phyloP scores from a whole-genome alignment of 2,113 vertebrate genomes.

The Euleptes europaea region DNA sequence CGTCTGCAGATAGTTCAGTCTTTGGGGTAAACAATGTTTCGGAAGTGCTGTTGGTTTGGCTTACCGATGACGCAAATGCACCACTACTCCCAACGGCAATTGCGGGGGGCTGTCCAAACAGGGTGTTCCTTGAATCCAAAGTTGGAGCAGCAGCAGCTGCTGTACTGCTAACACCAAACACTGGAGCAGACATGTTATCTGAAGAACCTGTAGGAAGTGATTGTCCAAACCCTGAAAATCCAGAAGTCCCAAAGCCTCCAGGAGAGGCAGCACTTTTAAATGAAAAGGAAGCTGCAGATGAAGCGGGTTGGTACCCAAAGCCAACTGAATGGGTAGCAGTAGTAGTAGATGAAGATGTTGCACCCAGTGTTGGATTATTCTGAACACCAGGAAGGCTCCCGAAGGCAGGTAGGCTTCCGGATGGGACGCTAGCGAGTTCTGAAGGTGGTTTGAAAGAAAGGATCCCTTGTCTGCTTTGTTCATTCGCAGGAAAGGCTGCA shows the following conservation, averaged over 20 bases:
- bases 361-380: slow-evolving; percentile 54
- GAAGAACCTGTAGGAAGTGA: slow-evolving; percentile 47
- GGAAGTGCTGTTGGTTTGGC: background rate
- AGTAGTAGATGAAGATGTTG: background rate
- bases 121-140: slow-evolving; percentile 22
- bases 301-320: slow-evolving; percentile 40
- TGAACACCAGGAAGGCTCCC: slow-evolving; percentile 20
- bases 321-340: slow-evolving; percentile 27
- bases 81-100: slow-evolving; percentile 28
- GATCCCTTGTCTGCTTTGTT: slow-evolving; percentile 40
- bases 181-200: background rate
- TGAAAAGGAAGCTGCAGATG: slow-evolving; percentile 72
- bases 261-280: slow-evolving; percentile 64
- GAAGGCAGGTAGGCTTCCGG: slow-evolving; percentile 63
- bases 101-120: slow-evolving; percentile 50
- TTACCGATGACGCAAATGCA: background rate
- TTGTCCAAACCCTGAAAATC: slow-evolving; percentile 63
- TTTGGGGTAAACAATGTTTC: slow-evolving; percentile 80
- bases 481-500: slow-evolving; percentile 76
- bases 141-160: background rate
- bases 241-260: slow-evolving; percentile 51
- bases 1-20: slow-evolving; percentile 80
- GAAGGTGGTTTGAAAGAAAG: slow-evolving; percentile 81
- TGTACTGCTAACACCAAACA: slow-evolving; percentile 47
- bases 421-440: slow-evolving; percentile 54